Evolutionary conservation across 1,140 invertebrate genomes (phyloP).

Genomic region (Ganaspis sp.): DNA sequence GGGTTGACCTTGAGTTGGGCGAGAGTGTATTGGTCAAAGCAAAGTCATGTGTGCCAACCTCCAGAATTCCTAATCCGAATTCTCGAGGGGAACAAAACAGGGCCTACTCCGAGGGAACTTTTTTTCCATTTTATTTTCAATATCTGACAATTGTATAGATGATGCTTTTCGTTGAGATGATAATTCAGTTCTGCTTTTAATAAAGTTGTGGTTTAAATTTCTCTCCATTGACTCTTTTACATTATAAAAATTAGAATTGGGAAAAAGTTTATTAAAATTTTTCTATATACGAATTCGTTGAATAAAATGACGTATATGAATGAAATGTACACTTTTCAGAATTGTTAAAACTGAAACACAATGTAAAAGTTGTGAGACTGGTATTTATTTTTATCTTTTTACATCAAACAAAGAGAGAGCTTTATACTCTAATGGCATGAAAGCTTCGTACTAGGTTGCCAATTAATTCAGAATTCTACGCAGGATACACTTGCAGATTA

Average conservation of each 20-base stretch:
- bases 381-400: conserved; percentile 13
- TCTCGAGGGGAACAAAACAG: conserved; percentile 53
- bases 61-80: background rate
- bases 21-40: conserved; percentile 61
- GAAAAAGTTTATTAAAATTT: too few species aligned
- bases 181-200: too few species aligned
- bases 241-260: too few species aligned
- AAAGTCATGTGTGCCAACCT: conserved; percentile 48
- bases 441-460: conserved; percentile 10
- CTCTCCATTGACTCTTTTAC: too few species aligned
- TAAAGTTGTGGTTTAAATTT: too few species aligned
- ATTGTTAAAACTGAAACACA: background rate
- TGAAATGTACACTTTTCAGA: background rate
- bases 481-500: conserved; percentile 30
- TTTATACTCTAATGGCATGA: conserved; percentile 26
- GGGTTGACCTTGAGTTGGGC: conserved; percentile 53
- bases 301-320: background rate
- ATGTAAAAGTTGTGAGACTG: background rate
- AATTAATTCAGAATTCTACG: conserved; percentile 30
- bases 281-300: too few species aligned
- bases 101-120: conserved; percentile 56
- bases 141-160: too few species aligned
- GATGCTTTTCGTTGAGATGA: too few species aligned
- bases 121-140: conserved; percentile 30
- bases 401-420: conserved; percentile 25